phyloP scores from a whole-genome alignment of 2,888 invertebrate species.

The Drosophila colorata region DNA sequence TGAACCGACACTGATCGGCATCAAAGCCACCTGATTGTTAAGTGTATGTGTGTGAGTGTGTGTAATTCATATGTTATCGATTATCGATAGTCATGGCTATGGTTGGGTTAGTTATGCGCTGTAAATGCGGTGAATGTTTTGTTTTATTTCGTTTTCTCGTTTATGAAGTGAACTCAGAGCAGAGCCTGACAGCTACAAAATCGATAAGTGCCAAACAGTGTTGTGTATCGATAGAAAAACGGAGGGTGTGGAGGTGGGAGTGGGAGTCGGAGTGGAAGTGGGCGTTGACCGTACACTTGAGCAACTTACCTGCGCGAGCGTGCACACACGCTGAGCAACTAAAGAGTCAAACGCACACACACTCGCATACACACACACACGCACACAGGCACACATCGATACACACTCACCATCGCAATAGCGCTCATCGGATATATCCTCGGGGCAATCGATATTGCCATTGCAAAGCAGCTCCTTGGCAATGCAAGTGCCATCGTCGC shows the following conservation, averaged over 20 bases:
- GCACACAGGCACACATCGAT: not conserved
- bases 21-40: slow-evolving; percentile 69
- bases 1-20: slow-evolving; percentile 83
- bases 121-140: not conserved
- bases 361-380: not conserved
- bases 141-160: not conserved
- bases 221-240: slow-evolving; percentile 14
- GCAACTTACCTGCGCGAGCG: slow-evolving; percentile 37
- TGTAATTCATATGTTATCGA: slow-evolving; percentile 28
- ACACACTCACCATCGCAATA: slow-evolving; percentile 87
- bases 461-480: slow-evolving; percentile 88
- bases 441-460: slow-evolving; percentile 89
- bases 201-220: slow-evolving; percentile 35
- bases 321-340: slow-evolving; percentile 11
- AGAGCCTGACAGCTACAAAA: slow-evolving; percentile 5
- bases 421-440: slow-evolving; percentile 90
- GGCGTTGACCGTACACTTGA: not conserved
- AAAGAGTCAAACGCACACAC: not conserved
- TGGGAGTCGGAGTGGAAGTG: not conserved
- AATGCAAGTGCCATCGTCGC: slow-evolving; percentile 90
- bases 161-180: slow-evolving; percentile 3
- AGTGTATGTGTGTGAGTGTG: slow-evolving; percentile 18
- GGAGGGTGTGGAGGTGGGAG: not conserved
- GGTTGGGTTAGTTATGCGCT: slow-evolving; percentile 6
- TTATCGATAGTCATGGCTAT: slow-evolving; percentile 23